A percentile compares a stretch with the other conserved stretches of the same genome.
phyloP scores from a whole-genome alignment of 2,797 vertebrate genomes.

The Coranthus polyacanthus region DNA sequence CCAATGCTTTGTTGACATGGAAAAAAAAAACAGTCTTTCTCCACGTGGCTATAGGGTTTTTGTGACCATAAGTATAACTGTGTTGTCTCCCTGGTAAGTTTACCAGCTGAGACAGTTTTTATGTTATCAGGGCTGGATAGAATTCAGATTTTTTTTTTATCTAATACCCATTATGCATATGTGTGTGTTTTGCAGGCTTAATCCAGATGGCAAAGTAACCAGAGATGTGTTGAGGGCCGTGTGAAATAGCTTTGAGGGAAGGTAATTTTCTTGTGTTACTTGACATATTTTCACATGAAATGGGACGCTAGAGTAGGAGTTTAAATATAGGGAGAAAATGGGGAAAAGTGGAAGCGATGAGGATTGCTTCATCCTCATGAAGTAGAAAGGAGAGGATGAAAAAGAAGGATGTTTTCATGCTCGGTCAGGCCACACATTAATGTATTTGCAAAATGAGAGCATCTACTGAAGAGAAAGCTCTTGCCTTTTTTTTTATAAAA shows the following conservation, averaged over 20 bases:
- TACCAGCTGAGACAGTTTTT: slow-evolving; percentile 4
- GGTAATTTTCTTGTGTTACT: slow-evolving; percentile 37
- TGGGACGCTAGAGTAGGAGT: slow-evolving; percentile 5
- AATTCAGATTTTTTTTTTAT: slow-evolving; percentile 25
- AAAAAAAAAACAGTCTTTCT: slow-evolving; percentile 3
- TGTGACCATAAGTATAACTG: slow-evolving; percentile 13
- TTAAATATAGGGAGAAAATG: slow-evolving; percentile 24
- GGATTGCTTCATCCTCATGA: slow-evolving; percentile 12
- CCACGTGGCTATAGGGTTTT: slow-evolving; percentile 1
- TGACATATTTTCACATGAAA: slow-evolving; percentile 30
- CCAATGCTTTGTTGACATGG: background rate
- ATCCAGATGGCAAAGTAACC: slow-evolving; percentile 13
- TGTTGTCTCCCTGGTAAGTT: slow-evolving; percentile 4
- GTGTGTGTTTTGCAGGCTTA: slow-evolving; percentile 22
- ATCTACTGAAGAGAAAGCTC: background rate
- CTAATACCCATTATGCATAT: background rate
- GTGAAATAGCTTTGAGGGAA: slow-evolving; percentile 42
- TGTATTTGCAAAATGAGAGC: slow-evolving; percentile 9
- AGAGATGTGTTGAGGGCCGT: slow-evolving; percentile 10
- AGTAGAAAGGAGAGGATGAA: background rate
- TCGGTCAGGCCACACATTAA: background rate
- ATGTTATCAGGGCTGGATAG: slow-evolving; percentile 10
- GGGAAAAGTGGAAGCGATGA: slow-evolving; percentile 4
- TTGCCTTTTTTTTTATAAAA: slow-evolving; percentile 16
- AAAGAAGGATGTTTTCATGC: slow-evolving; percentile 8